Base-by-base conservation (phyloP, 1,140 invertebrate species). In the Micrasema longulum region DNA sequence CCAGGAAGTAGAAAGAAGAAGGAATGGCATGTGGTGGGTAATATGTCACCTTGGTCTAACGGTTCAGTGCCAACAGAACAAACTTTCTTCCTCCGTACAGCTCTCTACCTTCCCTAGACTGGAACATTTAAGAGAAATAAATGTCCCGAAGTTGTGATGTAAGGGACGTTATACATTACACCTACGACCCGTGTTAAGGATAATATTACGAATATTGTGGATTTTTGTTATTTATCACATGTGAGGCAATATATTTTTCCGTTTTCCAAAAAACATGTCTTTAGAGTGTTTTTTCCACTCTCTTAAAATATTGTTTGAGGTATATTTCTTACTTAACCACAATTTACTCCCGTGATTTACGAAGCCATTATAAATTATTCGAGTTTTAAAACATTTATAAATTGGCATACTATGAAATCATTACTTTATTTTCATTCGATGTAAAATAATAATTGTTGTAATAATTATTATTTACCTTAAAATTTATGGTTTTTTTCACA, bases 41-140 rank as follows among this genome's bases (percentile, higher is more conserved):
- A 70, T 70, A 63, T 70, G 69, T 70, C 69, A 70, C 69, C 43
- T 18, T 18, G 45, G 57, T 50, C 69, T 63, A 70, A 69, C 67
- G 67, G 67, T 69, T 70, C 53, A 31, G 55, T 70, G 69, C 55
- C 35, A 47, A 48, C 69, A 55, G 57, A 70, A 62, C 69, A 70
- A 70, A 70, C 55, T 70, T 70, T 45, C 38, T 36, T 43, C 57
- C 43, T 52, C 4, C 65, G 31, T 14, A 52, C 23, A 20, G 22
- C 26, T 41, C 16, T 18, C 7, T 18, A 36, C 26, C 23, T 12
- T 14, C 1, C 26, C 12, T 55, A 35, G 20, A n/a, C 18, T 16
- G 16, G 38, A 43, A 22, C 57, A 62, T 62, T 62, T 62, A 62
- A 62, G 57, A 62, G 57, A 64, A 64, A 64, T 64, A 26, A 16